Evolutionary conservation across 2,888 invertebrate genomes (phyloP), one percentile per base, ranked within the genome.

Genomic region (Acanthopleura granulata): DNA sequence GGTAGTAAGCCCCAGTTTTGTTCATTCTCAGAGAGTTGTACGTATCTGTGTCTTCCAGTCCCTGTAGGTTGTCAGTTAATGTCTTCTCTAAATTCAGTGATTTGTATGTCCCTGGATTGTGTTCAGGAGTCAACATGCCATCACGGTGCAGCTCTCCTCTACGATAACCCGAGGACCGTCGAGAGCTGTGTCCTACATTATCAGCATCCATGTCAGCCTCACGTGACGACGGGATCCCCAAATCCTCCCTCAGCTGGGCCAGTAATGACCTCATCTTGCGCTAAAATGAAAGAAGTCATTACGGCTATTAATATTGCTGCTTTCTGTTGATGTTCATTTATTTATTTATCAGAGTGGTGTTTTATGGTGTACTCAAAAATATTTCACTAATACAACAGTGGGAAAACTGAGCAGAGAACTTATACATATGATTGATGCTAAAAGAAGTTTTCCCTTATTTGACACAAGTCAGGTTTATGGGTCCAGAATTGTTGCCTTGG

Each of bases 211-310:
- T 18, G 3, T 71, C 75, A 22, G 74, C 69, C 25, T 76, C 78
- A 25, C 70, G 70, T 15, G 75, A 75, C 40, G 76, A 72, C 18
- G 73, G 74, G 49, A 79, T 79, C 40, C 70, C 76, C 49, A 79
- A 51, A n/a, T 79, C 77, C 12, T 72, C 70, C 22, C 76, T 29
- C 15, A 78, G 76, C 69, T 78, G 74, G 74, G 74, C 75, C 16
- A 78, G 66, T 74, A 76, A 72, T 3, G 76, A 77, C 15, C 79
- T 62, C 79, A 79, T 79, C 66, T 62, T 77, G 16, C 49, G 18
- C 71, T 71, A 49, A n/a, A 71, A 71, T n/a, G 25, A 30, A 71
- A 4, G 18, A 40, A 40, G 40, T 40, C 9, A 40, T 40, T 40
- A 40, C 9, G 40, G 4, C 40, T n/a, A n/a, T n/a, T n/a, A n/a